These are phyloP conservation scores for Pseudoatta argentina DNA, from an alignment of 1,140 invertebrate genomes.

Conservation along the genomic window DNA sequence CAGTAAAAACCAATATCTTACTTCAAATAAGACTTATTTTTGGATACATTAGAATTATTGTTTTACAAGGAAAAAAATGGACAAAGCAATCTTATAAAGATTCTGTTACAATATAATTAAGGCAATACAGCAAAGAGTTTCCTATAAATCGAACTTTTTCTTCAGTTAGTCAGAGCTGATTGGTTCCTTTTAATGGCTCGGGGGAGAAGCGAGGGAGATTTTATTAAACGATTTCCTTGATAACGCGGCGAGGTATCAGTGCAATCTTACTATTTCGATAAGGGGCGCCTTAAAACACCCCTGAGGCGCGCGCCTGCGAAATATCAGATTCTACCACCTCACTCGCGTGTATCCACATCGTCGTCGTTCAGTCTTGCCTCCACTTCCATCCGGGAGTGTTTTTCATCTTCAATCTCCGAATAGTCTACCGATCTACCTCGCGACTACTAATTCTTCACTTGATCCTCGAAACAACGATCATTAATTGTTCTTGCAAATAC, in stretches of 20 bases:
- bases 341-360: constrained; percentile 54
- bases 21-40: neutral
- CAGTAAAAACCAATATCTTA: too few species aligned
- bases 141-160: neutral
- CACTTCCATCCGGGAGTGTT: constrained; percentile 53
- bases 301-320: constrained; percentile 75
- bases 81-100: neutral
- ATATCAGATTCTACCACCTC: constrained; percentile 72
- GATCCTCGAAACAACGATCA: neutral
- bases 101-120: neutral
- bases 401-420: constrained; percentile 42
- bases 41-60: neutral
- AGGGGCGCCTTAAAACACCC: constrained; percentile 71
- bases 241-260: constrained; percentile 20
- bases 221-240: constrained; percentile 17
- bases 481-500: neutral
- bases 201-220: neutral
- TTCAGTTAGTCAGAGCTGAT: neutral
- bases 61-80: neutral
- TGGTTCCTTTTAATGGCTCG: neutral
- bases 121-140: neutral
- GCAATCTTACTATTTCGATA: constrained; percentile 31
- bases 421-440: neutral
- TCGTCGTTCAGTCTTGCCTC: constrained; percentile 69
- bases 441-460: neutral